Evolutionary conservation across 2,888 invertebrate genomes (phyloP), one percentile per base, ranked within the genome.

Genomic region (Leptopterna dolabrata): DNA sequence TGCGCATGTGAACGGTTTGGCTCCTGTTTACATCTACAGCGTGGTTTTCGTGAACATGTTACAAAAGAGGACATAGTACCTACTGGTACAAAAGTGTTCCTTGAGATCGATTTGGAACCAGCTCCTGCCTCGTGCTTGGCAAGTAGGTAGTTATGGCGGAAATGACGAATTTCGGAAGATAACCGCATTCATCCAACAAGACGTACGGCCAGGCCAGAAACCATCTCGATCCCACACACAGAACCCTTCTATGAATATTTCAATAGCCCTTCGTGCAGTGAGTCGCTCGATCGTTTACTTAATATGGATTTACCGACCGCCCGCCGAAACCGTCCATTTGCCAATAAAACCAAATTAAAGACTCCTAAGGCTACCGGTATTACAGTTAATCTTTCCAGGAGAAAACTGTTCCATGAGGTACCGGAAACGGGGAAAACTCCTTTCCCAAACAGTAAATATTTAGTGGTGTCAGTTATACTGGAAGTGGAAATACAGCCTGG

Each of bases 371-470:
- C 16, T 24, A 24, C 63, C 9, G 81, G 83, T 83, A 83, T 83
- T 70, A 83, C 83, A 41, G 41, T 83, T 83, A 83, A 83, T 83
- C 83, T 83, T 83, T 83, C 29, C 81, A 70, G 47, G 19, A 36
- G 41, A 30, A 70, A 30, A 24, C 63, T 83, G 55, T 83, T 83
- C 63, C 83, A 63, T 63, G 63, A 24, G 2, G 63, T 63, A 27
- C 24, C 30, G 6, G 24, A 36, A 27, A 78, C 27, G 78, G 43
- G 45, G 24, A 45, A 63, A 47, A 29, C 7, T 7, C 14, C 30
- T n/a, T 81, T 41, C 70, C 19, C 4, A 43, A 83, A 83, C 83
- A 30, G 63, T 83, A 83, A 83, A 83, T 83, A 83, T 83, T 83
- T 83, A 83, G 83, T 63, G 70, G 83, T 16, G 45, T 45, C 45